phyloP scores from a whole-genome alignment of 2,888 invertebrate species.

The Epiblema foenella region DNA sequence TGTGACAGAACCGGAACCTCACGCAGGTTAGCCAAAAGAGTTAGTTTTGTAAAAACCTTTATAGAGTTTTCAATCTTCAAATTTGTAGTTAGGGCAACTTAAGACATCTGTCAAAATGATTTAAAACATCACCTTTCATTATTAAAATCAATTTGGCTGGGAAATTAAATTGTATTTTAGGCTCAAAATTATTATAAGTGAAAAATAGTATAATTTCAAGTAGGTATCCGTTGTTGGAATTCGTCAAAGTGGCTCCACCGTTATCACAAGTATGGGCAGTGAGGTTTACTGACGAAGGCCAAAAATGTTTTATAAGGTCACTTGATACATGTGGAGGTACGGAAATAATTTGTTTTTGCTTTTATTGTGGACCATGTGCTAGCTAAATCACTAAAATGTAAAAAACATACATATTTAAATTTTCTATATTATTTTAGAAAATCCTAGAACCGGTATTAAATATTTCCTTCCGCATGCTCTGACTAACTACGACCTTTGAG shows the following conservation, averaged over 20 bases:
- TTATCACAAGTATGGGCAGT: conserved; percentile 76
- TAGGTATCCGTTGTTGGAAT: conserved; percentile 3
- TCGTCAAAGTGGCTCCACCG: conserved; percentile 69
- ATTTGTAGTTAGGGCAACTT: neutral
- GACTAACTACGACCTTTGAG: no score
- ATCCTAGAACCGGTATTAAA: no score
- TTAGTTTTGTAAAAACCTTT: neutral
- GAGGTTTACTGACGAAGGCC: conserved; percentile 67
- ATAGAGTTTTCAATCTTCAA: neutral
- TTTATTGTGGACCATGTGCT: no score
- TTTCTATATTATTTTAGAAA: no score
- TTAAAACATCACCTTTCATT: neutral
- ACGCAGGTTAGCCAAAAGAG: conserved; percentile 10
- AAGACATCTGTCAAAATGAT: conserved; percentile 1
- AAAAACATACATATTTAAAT: no score
- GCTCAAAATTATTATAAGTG: conserved; percentile 46
- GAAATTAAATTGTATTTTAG: neutral
- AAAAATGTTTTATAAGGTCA: conserved; percentile 70
- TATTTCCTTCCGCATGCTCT: no score
- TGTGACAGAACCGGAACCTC: no score
- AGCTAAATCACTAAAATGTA: no score
- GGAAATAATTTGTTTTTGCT: conserved; percentile 40
- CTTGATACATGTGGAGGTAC: conserved; percentile 73
- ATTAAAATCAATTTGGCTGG: neutral
- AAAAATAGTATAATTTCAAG: neutral